Base-by-base conservation (phyloP, 2,113 vertebrate genomes). In the Cynocephalus volans region DNA sequence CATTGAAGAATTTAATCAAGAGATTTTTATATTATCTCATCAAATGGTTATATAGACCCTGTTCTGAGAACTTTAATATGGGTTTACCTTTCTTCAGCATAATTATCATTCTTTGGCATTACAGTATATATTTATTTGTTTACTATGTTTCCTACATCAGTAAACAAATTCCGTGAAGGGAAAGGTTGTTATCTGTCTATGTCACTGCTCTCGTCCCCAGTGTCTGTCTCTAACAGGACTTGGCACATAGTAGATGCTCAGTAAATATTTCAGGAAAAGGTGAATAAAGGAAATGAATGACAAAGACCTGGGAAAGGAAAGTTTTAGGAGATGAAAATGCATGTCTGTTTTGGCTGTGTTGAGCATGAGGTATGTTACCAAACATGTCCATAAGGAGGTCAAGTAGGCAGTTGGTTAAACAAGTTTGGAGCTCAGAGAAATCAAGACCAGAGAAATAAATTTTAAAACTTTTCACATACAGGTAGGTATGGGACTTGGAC, bases 141-240 rank as follows among this genome's bases (percentile, higher is more conserved):
- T 62, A 12, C 6, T 19, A 52, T 52, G 10, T 60, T 26, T 83
- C 65, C n/a, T 36, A 26, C 8, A 56, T 67, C 36, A 41, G 14
- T 50, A 36, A 88, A 26, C 8, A 88, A 67, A 21, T 50, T 56
- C n/a, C 48, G 58, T 1, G 14, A 95, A 90, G 31, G 23, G 65
- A 48, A 3, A 65, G 31, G 6, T 23, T 45, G 36, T 1, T 77
- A 24, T 60, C 58, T 62, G n/a, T 79, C 62, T 24, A 54, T 5
- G 50, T 6, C 31, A 41, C 11, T 7, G 24, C n/a, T 54, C 0
- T 23, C 41, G 21, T 48, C 33, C 10, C 3, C 15, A 70, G 3
- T 1, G 8, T 33, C 2, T 1, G 8, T 33, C 10, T n/a, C 2
- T 4, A 33, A 28, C 2, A 36, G 33, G 48, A 15, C 15, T 54